phyloP scores from a whole-genome alignment of 2,888 invertebrate species.

The Nomada ruficornis region DNA sequence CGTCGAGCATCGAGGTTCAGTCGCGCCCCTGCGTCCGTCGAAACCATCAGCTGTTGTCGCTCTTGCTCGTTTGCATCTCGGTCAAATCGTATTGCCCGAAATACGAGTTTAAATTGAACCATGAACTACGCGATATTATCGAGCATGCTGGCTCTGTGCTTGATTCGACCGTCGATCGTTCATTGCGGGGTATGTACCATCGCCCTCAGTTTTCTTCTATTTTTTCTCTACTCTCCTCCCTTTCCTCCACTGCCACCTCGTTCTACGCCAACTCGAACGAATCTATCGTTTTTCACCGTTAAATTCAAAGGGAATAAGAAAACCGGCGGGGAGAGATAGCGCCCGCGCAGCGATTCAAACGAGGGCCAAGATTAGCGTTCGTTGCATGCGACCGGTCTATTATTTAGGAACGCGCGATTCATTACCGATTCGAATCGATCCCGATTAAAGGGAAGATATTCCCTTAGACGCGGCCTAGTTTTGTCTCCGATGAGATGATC shows the following conservation, averaged over 20 bases:
- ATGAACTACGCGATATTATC: constrained; percentile 64
- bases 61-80: too few species aligned
- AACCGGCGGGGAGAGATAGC: not conserved
- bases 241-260: not conserved
- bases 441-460: constrained; percentile 9
- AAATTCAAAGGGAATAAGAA: not conserved
- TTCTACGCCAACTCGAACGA: not conserved
- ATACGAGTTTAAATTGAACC: not conserved
- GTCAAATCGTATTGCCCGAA: too few species aligned
- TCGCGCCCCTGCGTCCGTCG: constrained; percentile 59
- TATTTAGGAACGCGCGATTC: not conserved
- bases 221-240: not conserved
- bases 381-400: constrained; percentile 5
- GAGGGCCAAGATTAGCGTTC: too few species aligned
- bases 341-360: not conserved
- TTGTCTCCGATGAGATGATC: constrained; percentile 81
- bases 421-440: not conserved
- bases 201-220: not conserved
- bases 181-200: constrained; percentile 74
- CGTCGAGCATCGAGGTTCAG: constrained; percentile 42
- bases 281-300: too few species aligned
- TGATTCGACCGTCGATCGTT: constrained; percentile 68
- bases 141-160: constrained; percentile 56
- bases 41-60: not conserved
- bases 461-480: constrained; percentile 78